These are phyloP conservation scores for Menidia beryllina DNA, from an alignment of 2,113 vertebrate genomes.

Conservation along the genomic window DNA sequence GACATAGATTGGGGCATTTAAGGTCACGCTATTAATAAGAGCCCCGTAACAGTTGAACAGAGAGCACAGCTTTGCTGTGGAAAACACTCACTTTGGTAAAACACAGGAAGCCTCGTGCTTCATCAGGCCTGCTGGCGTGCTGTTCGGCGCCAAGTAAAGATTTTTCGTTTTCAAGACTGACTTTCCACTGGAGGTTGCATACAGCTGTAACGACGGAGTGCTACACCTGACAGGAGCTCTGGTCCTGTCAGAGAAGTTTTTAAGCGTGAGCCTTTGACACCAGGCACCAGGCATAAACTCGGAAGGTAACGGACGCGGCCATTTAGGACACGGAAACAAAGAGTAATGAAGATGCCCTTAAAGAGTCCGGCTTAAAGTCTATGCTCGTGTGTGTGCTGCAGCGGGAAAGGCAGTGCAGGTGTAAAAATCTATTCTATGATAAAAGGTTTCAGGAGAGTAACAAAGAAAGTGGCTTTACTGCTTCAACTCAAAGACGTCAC, in stretches of 20 bases:
- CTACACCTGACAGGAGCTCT: constrained; percentile 49
- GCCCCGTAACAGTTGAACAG: constrained; percentile 30
- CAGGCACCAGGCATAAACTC: too few species aligned
- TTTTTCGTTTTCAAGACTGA: constrained; percentile 43
- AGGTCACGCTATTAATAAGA: constrained; percentile 33
- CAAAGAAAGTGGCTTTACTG: constrained; percentile 6
- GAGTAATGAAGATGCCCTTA: not conserved
- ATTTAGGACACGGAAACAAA: constrained; percentile 16
- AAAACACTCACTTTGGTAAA: constrained; percentile 73
- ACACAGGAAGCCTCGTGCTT: constrained; percentile 33
- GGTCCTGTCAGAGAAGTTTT: constrained; percentile 19
- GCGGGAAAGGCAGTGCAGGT: constrained; percentile 40
- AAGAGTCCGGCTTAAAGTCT: constrained; percentile 4
- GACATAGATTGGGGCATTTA: constrained; percentile 28
- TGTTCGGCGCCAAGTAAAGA: constrained; percentile 31
- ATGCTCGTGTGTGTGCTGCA: constrained; percentile 18
- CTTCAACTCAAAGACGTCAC: constrained; percentile 1
- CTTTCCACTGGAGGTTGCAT: constrained; percentile 66
- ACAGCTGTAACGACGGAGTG: constrained; percentile 47
- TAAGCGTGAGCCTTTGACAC: constrained; percentile 15
- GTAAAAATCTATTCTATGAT: not conserved
- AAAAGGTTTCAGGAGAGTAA: constrained; percentile 41
- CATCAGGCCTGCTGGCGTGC: constrained; percentile 24
- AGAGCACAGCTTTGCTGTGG: constrained; percentile 31
- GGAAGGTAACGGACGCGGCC: too few species aligned